Evolutionary conservation across 1,140 invertebrate species (phyloP), one percentile per base, ranked within the genome.

Genomic region (Drosophila persimilis): DNA sequence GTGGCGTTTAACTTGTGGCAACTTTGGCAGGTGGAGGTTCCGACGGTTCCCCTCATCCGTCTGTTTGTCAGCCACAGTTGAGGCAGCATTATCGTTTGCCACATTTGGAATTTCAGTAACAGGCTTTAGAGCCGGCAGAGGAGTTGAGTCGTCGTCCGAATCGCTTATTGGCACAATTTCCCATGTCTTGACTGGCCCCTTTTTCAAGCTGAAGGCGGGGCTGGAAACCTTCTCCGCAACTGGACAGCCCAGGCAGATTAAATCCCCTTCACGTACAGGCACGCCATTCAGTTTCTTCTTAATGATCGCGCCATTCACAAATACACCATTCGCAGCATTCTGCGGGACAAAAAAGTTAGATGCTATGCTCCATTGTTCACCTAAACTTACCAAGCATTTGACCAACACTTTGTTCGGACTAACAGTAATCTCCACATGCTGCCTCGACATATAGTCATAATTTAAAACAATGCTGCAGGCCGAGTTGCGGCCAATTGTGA

Each of bases 11-110:
- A 83, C 24, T 0, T 77, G 67, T 0, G 84, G 48, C 17, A 86
- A 13, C 39, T 77, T 81, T 0, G 89, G 89, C 4, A 89, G 45
- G 26, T 90, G 89, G 13, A 85, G 41, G 2, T 11, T 35, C 31
- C 8, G 8, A 35, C 11, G 31, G 7, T n/a, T 22, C 8, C 41
- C 43, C 2, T 17, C n/a, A 15, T 47, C 20, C 0, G 20, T 20
- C 1, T 46, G n/a, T 17, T 35, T 31, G 15, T 6, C 20, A 20
- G 20, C 20, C 1, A 2, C 1, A 20, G 20, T 20, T 20, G 20
- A 3, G 15, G 7, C 11, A 22, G 52, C 9, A 0, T 9, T 9
- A 1, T 22, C 35, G 8, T 43, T 64, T 1, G 8, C 0, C 8
- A 20, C 17, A 35, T 41, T 26, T 6, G 24, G 3, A 6, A 22